phyloP scores from a whole-genome alignment of 1,140 invertebrate species.

The Pygmarrhopalites habei region DNA sequence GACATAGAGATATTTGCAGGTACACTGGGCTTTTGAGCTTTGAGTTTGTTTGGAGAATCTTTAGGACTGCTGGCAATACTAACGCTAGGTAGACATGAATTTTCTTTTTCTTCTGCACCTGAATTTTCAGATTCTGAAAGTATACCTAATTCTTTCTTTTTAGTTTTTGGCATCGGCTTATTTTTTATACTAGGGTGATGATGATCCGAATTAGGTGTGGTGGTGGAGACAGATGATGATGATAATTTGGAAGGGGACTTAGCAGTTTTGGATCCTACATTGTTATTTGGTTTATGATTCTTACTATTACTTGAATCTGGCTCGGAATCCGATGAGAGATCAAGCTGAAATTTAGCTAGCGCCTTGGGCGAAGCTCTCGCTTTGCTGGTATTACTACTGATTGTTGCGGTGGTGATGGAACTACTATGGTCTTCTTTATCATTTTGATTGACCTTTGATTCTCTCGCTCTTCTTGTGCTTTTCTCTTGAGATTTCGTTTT shows the following conservation, averaged over 20 bases:
- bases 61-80: slow-evolving; percentile 1
- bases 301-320: not conserved
- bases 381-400: not conserved
- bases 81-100: slow-evolving; percentile 12
- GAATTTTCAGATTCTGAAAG: slow-evolving; percentile 29
- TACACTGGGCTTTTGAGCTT: slow-evolving; percentile 16
- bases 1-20: slow-evolving; percentile 18
- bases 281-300: not conserved
- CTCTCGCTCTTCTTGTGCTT: slow-evolving; percentile 33
- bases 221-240: not conserved
- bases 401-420: not conserved
- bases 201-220: not conserved
- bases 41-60: slow-evolving; percentile 23
- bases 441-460: slow-evolving; percentile 31
- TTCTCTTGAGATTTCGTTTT: slow-evolving; percentile 30
- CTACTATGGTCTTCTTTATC: slow-evolving; percentile 9
- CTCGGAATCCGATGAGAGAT: slow-evolving; percentile 35
- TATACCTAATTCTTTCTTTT: slow-evolving; percentile 20
- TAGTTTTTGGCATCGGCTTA: slow-evolving; percentile 27
- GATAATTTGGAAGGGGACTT: not conserved
- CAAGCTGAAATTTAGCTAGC: slow-evolving; percentile 21
- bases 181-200: not conserved
- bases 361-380: slow-evolving; percentile 37
- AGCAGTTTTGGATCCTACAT: not conserved
- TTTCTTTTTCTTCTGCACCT: slow-evolving; percentile 37